Percentiles rank a stretch among this genome's conserved stretches.
Conservation (phyloP, 2,113 vertebrate species). For the Jaculus jaculus region DNA sequence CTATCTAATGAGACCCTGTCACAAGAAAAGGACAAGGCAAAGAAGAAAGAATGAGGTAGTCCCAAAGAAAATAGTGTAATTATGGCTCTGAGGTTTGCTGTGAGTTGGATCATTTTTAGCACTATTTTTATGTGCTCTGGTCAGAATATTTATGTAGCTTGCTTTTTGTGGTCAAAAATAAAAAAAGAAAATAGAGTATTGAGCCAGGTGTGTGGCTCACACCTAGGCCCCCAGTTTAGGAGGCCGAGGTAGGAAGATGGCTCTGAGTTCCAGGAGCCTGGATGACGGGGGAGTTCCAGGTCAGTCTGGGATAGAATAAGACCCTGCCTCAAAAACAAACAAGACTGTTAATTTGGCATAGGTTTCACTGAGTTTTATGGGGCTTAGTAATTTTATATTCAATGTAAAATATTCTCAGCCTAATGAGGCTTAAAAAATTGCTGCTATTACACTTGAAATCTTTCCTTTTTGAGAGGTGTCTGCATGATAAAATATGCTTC, state of each 20-base stretch:
- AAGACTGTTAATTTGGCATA: conserved; percentile 19
- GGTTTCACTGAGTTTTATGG: conserved; percentile 3
- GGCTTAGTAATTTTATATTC: conserved; percentile 28
- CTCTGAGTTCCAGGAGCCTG: too few relatives aligned
- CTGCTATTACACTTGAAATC: conserved; percentile 17
- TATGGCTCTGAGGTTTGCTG: neutral
- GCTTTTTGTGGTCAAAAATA: conserved; percentile 15
- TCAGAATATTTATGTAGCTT: conserved; percentile 30
- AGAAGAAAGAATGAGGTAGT: neutral
- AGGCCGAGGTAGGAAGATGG: too few relatives aligned
- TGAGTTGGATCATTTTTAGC: conserved; percentile 26
- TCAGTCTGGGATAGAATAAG: too few relatives aligned
- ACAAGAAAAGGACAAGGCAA: neutral
- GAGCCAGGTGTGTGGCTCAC: too few relatives aligned
- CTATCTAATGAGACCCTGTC: neutral
- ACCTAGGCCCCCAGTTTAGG: too few relatives aligned
- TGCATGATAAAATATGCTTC: neutral
- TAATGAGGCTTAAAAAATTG: neutral
- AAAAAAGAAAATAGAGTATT: too few relatives aligned
- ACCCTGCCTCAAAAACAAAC: too few relatives aligned
- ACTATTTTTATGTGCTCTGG: conserved; percentile 38
- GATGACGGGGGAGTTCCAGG: too few relatives aligned
- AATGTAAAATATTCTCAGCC: neutral
- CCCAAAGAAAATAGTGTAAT: conserved; percentile 26
- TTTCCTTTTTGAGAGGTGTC: conserved; percentile 16